Conservation (phyloP, 2,888 invertebrate species). For the Carabus problematicus region DNA sequence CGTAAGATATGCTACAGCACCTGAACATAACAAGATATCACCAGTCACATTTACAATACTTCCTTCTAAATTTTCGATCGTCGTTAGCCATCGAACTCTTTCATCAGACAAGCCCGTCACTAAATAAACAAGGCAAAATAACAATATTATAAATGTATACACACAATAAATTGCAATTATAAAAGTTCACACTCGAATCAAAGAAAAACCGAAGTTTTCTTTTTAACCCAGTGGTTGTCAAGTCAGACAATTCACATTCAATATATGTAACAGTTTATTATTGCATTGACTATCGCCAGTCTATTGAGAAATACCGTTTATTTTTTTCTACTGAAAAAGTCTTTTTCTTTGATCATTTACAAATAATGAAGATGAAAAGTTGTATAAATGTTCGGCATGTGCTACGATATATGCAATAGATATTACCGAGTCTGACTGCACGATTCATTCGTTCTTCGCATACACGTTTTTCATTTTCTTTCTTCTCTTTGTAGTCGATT, state of each 20-base stretch:
- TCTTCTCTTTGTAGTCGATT: slow-evolving; percentile 71
- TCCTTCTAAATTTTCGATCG: slow-evolving; percentile 67
- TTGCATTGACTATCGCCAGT: neutral
- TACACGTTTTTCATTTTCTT: slow-evolving; percentile 78
- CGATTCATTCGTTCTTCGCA: slow-evolving; percentile 80
- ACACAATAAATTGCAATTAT: neutral
- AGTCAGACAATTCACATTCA: neutral
- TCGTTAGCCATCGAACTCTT: slow-evolving; percentile 71
- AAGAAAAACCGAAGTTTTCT: neutral
- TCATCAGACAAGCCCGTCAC: slow-evolving; percentile 60
- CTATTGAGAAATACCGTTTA: too few relatives aligned
- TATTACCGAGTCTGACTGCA: slow-evolving; percentile 67
- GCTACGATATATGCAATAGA: neutral
- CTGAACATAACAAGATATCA: slow-evolving; percentile 73
- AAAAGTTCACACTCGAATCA: neutral
- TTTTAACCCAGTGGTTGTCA: neutral
- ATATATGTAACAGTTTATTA: neutral
- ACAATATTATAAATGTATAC: neutral
- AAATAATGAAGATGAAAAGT: too few relatives aligned
- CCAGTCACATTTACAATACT: slow-evolving; percentile 70
- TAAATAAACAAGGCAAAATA: neutral
- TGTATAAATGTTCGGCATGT: too few relatives aligned
- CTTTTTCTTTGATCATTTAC: too few relatives aligned
- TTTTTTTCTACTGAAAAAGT: too few relatives aligned
- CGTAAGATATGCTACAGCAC: slow-evolving; percentile 82